A percentile compares a stretch with the other conserved stretches of the same genome.
These are phyloP conservation scores for Elephas maximus DNA, from an alignment of 2,113 vertebrate species.

Conservation along the genomic window DNA sequence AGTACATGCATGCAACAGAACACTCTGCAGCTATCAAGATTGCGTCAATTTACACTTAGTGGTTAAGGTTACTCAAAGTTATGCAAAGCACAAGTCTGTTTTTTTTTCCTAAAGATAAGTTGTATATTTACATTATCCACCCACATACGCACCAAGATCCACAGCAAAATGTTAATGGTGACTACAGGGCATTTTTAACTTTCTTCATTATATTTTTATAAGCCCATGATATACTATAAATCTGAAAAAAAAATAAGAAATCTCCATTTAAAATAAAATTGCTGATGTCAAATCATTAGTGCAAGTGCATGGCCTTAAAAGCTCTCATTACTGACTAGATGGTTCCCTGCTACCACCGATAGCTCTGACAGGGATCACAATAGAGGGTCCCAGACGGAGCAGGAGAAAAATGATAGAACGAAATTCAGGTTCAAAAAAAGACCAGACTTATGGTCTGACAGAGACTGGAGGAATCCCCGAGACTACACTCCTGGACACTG, in stretches of 20 bases:
- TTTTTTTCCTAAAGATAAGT: background rate
- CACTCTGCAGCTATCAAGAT: background rate
- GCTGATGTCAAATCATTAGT: background rate
- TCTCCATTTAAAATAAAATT: background rate
- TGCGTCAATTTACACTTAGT: background rate
- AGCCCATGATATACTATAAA: background rate
- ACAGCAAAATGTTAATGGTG: background rate
- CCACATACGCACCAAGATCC: background rate
- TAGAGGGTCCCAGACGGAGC: no score
- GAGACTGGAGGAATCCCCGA: no score
- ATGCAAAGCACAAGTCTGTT: background rate
- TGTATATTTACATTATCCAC: background rate
- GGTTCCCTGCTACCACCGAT: no score
- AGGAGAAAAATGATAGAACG: no score
- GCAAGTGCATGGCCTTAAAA: background rate
- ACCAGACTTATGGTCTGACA: no score
- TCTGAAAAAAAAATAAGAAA: background rate
- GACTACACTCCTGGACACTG: no score
- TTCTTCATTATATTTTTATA: background rate
- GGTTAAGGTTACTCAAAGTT: background rate
- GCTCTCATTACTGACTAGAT: background rate
- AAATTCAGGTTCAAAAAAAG: no score
- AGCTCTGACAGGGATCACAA: no score
- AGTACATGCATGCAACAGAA: no score
- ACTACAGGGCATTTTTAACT: background rate